Conservation (phyloP, 2,797 vertebrate species). For the Bryconaethiops microstoma region DNA sequence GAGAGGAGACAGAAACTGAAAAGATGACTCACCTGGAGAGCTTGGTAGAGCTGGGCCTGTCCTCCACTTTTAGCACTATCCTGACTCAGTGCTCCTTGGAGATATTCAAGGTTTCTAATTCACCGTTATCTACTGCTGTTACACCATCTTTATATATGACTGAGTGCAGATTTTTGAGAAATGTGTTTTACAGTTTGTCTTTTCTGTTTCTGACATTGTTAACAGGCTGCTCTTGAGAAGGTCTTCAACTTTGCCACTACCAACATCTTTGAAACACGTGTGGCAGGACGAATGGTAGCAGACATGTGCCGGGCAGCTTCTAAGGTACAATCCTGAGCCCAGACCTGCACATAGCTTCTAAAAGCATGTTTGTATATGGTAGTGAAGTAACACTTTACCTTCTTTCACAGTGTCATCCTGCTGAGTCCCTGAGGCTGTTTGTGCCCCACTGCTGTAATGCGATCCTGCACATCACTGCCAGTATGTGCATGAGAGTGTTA, state of each 20-base stretch:
- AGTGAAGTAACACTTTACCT: neutral
- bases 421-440: constrained; percentile 92
- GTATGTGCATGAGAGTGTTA: constrained; percentile 79
- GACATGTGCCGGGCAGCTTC: constrained; percentile 96
- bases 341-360: neutral
- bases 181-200: neutral
- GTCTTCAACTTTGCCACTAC: constrained; percentile 93
- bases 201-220: constrained; percentile 1
- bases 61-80: constrained; percentile 95
- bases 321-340: constrained; percentile 76
- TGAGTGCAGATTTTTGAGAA: neutral
- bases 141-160: neutral
- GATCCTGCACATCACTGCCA: constrained; percentile 91
- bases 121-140: neutral
- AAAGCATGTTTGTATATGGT: neutral
- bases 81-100: constrained; percentile 94
- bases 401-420: constrained; percentile 87
- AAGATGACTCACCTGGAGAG: constrained; percentile 98
- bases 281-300: constrained; percentile 96
- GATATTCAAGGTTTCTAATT: constrained; percentile 87
- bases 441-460: constrained; percentile 92
- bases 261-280: constrained; percentile 97
- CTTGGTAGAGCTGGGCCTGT: constrained; percentile 92
- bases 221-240: constrained; percentile 91
- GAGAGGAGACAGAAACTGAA: constrained; percentile 96